A percentile compares a stretch with the other conserved stretches of the same genome.
phyloP scores from a whole-genome alignment of 2,113 vertebrate species.

The Clarias macrocephalus region DNA sequence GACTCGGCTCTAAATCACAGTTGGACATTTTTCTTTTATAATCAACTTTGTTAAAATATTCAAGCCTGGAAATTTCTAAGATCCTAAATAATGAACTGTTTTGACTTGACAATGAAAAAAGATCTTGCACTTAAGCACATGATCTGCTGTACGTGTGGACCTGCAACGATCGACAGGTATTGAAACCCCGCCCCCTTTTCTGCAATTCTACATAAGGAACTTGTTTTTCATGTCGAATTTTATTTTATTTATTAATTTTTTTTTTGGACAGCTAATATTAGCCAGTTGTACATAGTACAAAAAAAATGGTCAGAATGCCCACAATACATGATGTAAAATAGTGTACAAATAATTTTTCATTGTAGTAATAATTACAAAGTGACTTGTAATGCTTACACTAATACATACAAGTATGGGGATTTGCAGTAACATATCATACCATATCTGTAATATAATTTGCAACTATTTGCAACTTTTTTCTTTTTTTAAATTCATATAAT shows the following conservation, averaged over 20 bases:
- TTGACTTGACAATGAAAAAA: too few species aligned
- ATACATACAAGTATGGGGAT: neutral
- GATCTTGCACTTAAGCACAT: neutral
- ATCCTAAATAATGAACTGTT: neutral
- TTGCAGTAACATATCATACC: neutral
- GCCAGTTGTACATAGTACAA: neutral
- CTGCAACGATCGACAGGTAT: neutral
- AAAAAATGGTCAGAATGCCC: neutral
- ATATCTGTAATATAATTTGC: neutral
- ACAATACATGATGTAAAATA: neutral
- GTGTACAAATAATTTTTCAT: neutral
- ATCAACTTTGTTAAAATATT: neutral
- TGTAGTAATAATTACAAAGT: neutral
- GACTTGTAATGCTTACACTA: neutral
- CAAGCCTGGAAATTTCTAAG: neutral
- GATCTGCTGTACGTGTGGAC: neutral
- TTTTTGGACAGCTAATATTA: neutral
- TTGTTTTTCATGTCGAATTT: neutral
- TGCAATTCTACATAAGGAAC: neutral
- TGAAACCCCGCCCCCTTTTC: neutral
- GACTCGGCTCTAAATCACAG: neutral
- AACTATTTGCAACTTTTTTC: neutral
- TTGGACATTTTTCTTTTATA: neutral
- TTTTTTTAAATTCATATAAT: neutral
- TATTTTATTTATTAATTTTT: neutral